Evolutionary conservation across 2,797 vertebrate species (phyloP).

Genomic region (Siniperca scherzeri): DNA sequence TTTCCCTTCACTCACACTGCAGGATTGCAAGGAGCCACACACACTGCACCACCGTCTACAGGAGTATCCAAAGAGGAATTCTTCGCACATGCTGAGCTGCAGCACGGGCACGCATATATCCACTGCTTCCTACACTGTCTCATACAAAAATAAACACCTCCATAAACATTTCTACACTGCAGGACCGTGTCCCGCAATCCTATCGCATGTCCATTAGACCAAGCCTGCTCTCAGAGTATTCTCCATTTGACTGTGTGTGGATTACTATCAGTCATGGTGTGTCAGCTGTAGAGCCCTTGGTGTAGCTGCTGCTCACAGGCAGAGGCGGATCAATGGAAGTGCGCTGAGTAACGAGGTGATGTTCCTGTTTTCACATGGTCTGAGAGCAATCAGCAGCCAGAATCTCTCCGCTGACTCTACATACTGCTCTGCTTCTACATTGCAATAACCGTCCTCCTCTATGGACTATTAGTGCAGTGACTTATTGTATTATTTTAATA

Average conservation of each 20-base stretch:
- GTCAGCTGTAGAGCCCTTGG: conserved; percentile 72
- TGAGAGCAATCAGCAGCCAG: conserved; percentile 75
- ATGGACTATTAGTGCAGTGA: conserved; percentile 42
- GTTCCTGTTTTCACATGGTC: conserved; percentile 74
- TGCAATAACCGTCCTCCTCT: conserved; percentile 43
- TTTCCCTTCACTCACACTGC: conserved; percentile 63
- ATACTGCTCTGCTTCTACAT: conserved; percentile 35
- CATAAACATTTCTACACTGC: conserved; percentile 68
- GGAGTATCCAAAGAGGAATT: conserved; percentile 61
- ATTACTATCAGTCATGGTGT: conserved; percentile 77
- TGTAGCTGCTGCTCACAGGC: conserved; percentile 65
- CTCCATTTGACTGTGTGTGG: conserved; percentile 60
- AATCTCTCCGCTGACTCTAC: conserved; percentile 54
- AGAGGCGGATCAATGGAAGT: conserved; percentile 82
- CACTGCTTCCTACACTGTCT: neutral
- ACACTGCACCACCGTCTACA: conserved; percentile 58
- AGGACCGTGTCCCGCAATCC: conserved; percentile 35
- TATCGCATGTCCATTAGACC: conserved; percentile 59
- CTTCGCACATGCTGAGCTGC: conserved; percentile 51
- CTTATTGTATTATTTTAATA: conserved; percentile 41
- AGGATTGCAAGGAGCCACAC: conserved; percentile 64
- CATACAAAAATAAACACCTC: conserved; percentile 59
- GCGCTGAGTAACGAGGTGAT: conserved; percentile 82
- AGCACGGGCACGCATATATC: conserved; percentile 15
- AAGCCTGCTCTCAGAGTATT: conserved; percentile 38